These are phyloP conservation scores for Luehdorfia chinensis DNA, from an alignment of 1,140 invertebrate genomes.

Conservation along the genomic window DNA sequence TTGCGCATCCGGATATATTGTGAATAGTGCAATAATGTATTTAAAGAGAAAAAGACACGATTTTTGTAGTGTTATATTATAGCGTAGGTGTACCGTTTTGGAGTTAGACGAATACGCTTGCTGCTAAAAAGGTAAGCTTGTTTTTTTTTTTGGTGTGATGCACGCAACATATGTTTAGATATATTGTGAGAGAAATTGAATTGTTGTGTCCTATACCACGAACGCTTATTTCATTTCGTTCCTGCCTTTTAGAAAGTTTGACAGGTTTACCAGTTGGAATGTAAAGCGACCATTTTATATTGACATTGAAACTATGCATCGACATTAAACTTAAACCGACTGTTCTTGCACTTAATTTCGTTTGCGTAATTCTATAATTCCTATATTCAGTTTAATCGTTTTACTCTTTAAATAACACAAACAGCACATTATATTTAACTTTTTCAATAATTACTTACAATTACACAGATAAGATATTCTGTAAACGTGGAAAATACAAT, in stretches of 20 bases:
- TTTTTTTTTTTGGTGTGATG: constrained; percentile 35
- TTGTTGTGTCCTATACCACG: too few species aligned
- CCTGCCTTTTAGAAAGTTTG: constrained; percentile 45
- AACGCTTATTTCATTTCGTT: constrained; percentile 18
- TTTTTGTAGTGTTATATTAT: constrained; percentile 72
- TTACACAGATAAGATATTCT: neutral
- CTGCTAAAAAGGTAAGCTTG: constrained; percentile 57
- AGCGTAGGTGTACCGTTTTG: constrained; percentile 59
- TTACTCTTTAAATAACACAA: neutral
- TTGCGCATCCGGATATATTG: constrained; percentile 51
- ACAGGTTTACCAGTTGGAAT: constrained; percentile 23
- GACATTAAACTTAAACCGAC: too few species aligned
- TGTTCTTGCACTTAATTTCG: constrained; percentile 2
- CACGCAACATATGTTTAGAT: constrained; percentile 52
- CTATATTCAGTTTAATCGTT: neutral
- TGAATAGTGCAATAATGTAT: constrained; percentile 73
- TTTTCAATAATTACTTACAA: neutral
- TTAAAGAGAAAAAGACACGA: constrained; percentile 72
- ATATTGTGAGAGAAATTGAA: constrained; percentile 26
- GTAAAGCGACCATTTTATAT: constrained; percentile 34
- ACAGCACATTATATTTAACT: neutral
- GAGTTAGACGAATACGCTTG: constrained; percentile 56
- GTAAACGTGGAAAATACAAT: constrained; percentile 11
- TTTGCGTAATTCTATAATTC: neutral
- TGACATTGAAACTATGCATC: constrained; percentile 16